Conservation (phyloP, 1,140 invertebrate genomes). For the Aleiodes sp. region DNA sequence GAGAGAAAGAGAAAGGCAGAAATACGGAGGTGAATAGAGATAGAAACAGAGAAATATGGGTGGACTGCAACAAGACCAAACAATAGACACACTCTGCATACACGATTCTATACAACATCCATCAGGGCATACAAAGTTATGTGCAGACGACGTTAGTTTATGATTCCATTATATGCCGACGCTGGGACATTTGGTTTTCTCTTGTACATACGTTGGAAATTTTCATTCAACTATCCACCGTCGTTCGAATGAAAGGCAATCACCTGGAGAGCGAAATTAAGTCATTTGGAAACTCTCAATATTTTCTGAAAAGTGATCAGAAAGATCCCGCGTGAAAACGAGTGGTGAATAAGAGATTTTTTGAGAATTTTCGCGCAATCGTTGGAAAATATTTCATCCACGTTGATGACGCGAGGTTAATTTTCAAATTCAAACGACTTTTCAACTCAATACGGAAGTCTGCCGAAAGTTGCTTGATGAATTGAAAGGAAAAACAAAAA, state of each 20-base stretch:
- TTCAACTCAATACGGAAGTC: no score
- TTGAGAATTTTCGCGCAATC: no score
- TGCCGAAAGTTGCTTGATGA: no score
- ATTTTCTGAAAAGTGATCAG: no score
- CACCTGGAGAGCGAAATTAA: neutral
- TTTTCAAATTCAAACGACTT: no score
- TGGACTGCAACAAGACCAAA: constrained; percentile 21
- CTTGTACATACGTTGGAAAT: constrained; percentile 12
- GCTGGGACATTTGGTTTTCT: neutral
- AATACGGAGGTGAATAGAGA: neutral
- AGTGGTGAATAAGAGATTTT: no score
- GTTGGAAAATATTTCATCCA: no score
- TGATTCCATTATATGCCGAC: constrained; percentile 23
- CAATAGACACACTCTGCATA: constrained; percentile 3
- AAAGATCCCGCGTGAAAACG: no score
- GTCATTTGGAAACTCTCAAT: neutral
- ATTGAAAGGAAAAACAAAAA: no score
- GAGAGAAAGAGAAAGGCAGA: no score
- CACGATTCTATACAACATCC: neutral
- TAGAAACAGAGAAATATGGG: neutral
- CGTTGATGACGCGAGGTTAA: no score
- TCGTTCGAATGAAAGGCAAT: neutral
- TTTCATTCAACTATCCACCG: constrained; percentile 4
- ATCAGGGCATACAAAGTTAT: constrained; percentile 9
- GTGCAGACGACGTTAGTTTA: constrained; percentile 19